These are phyloP conservation scores for Melopsittacus undulatus DNA, from an alignment of 2,797 vertebrate genomes.

Conservation along the genomic window DNA sequence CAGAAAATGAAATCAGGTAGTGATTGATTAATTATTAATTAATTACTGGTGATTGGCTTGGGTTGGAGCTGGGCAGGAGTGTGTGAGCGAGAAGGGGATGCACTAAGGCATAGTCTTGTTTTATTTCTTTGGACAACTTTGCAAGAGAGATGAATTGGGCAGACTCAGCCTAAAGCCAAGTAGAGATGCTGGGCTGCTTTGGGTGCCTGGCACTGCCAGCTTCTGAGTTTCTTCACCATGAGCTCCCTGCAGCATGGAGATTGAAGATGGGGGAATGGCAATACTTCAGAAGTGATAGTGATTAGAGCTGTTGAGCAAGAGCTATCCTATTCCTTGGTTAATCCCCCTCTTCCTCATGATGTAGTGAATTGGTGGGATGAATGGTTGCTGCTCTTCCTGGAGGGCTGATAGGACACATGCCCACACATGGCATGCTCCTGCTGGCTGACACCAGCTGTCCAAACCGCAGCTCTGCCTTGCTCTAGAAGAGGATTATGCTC, in stretches of 20 bases:
- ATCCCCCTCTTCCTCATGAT: background rate
- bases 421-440: background rate
- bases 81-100: background rate
- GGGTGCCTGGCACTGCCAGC: background rate
- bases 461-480: background rate
- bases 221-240: background rate
- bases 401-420: background rate
- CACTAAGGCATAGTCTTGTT: background rate
- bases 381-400: background rate
- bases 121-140: background rate
- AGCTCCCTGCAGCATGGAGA: background rate
- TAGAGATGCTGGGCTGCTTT: background rate
- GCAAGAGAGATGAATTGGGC: background rate
- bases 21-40: constrained; percentile 69
- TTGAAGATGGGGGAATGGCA: background rate
- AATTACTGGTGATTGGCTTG: constrained; percentile 53
- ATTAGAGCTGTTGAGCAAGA: background rate
- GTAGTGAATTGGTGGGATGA: background rate
- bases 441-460: background rate
- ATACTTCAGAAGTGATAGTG: background rate
- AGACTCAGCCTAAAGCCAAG: background rate
- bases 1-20: constrained; percentile 63
- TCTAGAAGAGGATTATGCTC: background rate
- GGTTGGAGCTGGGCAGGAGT: background rate
- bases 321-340: background rate